Evolutionary conservation across 2,888 invertebrate genomes (phyloP).

Genomic region (Platycnemis pennipes): DNA sequence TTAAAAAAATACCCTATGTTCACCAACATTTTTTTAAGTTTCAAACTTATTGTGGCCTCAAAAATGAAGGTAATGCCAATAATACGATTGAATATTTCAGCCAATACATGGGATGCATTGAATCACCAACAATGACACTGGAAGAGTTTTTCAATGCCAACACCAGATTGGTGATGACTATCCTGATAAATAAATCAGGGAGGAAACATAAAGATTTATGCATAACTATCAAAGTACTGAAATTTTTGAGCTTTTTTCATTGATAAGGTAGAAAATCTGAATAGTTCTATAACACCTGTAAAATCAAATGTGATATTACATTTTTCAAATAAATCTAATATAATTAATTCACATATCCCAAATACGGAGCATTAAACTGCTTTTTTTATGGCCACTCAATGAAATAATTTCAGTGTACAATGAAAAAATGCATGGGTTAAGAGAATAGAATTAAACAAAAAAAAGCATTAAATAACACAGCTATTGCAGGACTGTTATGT

Average conservation of each 20-base stretch:
- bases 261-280: neutral
- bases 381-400: neutral
- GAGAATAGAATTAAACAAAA: neutral
- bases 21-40: neutral
- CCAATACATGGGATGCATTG: neutral
- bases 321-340: neutral
- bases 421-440: neutral
- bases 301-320: neutral
- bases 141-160: neutral
- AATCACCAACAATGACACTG: neutral
- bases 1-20: neutral
- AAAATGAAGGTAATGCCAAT: neutral
- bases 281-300: neutral
- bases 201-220: neutral
- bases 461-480: conserved; percentile 1
- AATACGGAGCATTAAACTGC: neutral
- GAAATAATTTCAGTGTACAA: neutral
- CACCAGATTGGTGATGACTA: neutral
- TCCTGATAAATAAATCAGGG: neutral
- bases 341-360: neutral
- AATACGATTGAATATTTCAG: neutral
- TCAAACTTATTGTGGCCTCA: neutral
- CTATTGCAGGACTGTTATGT: neutral
- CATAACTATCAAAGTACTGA: neutral
- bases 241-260: neutral